Percentiles rank a stretch among this genome's conserved stretches.
Evolutionary conservation across 2,888 invertebrate genomes (phyloP).

Genomic region (Sialis lutaria): DNA sequence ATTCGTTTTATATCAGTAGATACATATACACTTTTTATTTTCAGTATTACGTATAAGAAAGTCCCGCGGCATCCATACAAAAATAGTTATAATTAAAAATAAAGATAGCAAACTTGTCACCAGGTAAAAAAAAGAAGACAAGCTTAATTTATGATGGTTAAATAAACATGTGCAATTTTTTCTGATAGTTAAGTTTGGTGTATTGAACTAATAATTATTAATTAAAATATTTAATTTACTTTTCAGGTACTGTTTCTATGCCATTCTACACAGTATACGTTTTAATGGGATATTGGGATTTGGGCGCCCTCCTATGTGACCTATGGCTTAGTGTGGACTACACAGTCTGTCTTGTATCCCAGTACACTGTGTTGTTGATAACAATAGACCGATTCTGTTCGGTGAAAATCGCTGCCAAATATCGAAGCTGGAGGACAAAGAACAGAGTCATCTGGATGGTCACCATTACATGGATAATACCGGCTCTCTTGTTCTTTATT

Average conservation of each 20-base stretch:
- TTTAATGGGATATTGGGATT: constrained; percentile 90
- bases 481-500: constrained; percentile 88
- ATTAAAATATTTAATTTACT: background rate
- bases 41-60: too few relatives aligned
- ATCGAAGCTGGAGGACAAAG: constrained; percentile 92
- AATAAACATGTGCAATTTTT: too few relatives aligned
- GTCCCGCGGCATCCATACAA: too few relatives aligned
- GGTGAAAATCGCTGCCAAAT: constrained; percentile 94
- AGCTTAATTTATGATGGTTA: too few relatives aligned
- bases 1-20: too few relatives aligned
- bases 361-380: constrained; percentile 96
- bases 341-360: constrained; percentile 96
- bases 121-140: too few relatives aligned
- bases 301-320: constrained; percentile 91
- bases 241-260: constrained; percentile 85
- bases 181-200: too few relatives aligned
- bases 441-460: constrained; percentile 90
- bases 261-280: constrained; percentile 98
- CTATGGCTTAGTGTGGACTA: constrained; percentile 98
- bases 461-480: constrained; percentile 91
- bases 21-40: too few relatives aligned
- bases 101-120: too few relatives aligned
- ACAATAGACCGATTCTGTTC: constrained; percentile 98
- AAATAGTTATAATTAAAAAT: too few relatives aligned
- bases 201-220: background rate